Evolutionary conservation across 2,888 invertebrate genomes (phyloP).

Genomic region (Tanypteryx hageni): DNA sequence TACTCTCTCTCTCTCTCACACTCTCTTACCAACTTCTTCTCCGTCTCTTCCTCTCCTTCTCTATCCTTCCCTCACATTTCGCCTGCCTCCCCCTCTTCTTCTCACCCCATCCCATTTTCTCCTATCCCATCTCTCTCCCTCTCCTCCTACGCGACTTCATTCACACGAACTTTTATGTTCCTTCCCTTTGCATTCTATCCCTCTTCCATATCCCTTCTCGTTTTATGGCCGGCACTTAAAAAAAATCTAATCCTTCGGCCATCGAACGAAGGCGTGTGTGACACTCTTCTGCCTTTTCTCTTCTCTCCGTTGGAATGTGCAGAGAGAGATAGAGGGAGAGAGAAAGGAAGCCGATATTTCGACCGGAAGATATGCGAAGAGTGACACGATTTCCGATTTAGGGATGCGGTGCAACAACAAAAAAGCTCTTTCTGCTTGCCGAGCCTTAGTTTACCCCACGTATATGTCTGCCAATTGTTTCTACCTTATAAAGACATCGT

Average conservation of each 20-base stretch:
- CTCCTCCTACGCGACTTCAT: neutral
- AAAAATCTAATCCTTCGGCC: neutral
- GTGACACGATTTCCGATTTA: too few relatives aligned
- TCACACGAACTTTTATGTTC: neutral
- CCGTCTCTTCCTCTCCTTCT: neutral
- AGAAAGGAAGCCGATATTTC: too few relatives aligned
- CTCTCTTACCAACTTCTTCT: too few relatives aligned
- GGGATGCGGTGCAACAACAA: too few relatives aligned
- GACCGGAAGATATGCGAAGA: too few relatives aligned
- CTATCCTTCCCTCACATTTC: too few relatives aligned
- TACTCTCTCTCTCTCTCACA: neutral
- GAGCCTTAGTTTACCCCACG: too few relatives aligned
- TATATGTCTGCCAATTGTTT: too few relatives aligned
- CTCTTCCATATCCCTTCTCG: neutral
- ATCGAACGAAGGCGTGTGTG: neutral
- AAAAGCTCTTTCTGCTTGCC: too few relatives aligned
- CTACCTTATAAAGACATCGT: too few relatives aligned
- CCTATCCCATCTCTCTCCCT: neutral
- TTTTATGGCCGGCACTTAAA: slow-evolving; percentile 49
- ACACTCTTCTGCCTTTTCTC: too few relatives aligned
- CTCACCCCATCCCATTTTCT: neutral
- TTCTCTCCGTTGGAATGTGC: too few relatives aligned
- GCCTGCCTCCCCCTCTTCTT: neutral
- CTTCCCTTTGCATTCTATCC: neutral
- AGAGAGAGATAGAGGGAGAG: neutral